Base-by-base conservation (phyloP, 2,113 vertebrate species). In the Mesembrinibis cayennensis region DNA sequence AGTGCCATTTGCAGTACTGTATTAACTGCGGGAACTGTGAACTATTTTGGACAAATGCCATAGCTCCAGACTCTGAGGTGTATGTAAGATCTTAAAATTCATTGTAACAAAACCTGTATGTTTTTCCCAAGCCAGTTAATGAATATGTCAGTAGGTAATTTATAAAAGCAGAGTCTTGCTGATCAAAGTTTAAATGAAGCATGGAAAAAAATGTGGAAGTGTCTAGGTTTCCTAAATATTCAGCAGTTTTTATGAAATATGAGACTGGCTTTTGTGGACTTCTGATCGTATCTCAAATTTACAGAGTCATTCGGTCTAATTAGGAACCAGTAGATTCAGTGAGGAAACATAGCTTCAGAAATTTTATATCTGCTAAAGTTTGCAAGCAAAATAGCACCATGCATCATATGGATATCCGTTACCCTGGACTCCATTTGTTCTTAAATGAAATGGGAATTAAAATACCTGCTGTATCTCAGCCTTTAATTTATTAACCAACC, bases 1-100 rank as follows among this genome's bases (percentile, higher is more conserved):
- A 98, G 97, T 98, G 97, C 97, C 96, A 91, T 96, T 98, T 97
- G 95, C 96, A 95, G 97, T 93, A 96, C 92, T 97, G 96, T 91
- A 61, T 74, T 78, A 96, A 93, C 94, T 97, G 95, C 23, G 76
- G 96, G 95, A 90, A 97, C 97, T 98, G 95, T 97, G 97, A 98
- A 96, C 83, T 91, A 58, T 95, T 92, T 58, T 30, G 72, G 90
- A 93, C 93, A 96, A 95, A 93, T 26, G 90, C 78, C 87, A 84
- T 81, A 93, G 95, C 94, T 96, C 82, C 96, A 96, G 61, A 69
- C 84, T 89, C 63, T 80, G 93, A 97, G 94, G 79, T 94, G 67
- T 83, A 78, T 36, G 93, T 69, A 49, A 90, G 40, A 89, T 82
- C 92, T 70, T 95, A 53, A 87, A 90, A 52, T 79, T 71, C 67